phyloP scores from a whole-genome alignment of 1,140 invertebrate species.

The Gonatopus flavifemur region DNA sequence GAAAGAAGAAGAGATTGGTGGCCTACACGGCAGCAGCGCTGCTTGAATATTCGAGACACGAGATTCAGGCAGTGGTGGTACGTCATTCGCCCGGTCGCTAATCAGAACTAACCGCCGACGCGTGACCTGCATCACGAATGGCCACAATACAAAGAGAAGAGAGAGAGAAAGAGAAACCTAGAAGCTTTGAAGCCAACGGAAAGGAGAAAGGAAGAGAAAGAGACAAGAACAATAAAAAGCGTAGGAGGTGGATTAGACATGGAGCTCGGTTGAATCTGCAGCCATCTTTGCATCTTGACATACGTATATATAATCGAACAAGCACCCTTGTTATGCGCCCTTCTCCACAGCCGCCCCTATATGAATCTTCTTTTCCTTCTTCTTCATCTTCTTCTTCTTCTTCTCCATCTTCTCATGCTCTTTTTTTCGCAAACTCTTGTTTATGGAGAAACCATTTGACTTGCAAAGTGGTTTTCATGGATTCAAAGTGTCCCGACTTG shows the following conservation, averaged over 20 bases:
- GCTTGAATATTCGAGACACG: slow-evolving; percentile 52
- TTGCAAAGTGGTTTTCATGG: slow-evolving; percentile 43
- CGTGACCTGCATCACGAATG: slow-evolving; percentile 48
- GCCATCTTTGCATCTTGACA: slow-evolving; percentile 28
- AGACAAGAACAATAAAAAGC: too few relatives aligned
- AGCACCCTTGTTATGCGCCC: slow-evolving; percentile 9
- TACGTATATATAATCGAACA: too few relatives aligned
- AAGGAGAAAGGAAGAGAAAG: slow-evolving; percentile 1
- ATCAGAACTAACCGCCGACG: slow-evolving; percentile 58
- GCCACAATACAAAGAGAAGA: slow-evolving; percentile 32
- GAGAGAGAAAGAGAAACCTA: background rate
- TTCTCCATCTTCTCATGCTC: background rate
- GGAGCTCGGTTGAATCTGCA: too few relatives aligned
- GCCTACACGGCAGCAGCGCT: slow-evolving; percentile 5
- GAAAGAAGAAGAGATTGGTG: background rate
- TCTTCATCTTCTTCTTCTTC: slow-evolving; percentile 8
- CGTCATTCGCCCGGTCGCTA: slow-evolving; percentile 57
- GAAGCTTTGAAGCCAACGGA: slow-evolving; percentile 6
- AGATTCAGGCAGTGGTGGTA: slow-evolving; percentile 54
- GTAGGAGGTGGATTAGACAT: slow-evolving; percentile 2
- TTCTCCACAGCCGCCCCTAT: slow-evolving; percentile 12
- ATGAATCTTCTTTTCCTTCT: slow-evolving; percentile 1
- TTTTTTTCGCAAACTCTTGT: slow-evolving; percentile 32
- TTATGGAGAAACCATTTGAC: slow-evolving; percentile 47
- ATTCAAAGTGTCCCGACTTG: slow-evolving; percentile 9